Evolutionary conservation across 2,888 invertebrate genomes (phyloP).

Genomic region (Volucella bombylans): DNA sequence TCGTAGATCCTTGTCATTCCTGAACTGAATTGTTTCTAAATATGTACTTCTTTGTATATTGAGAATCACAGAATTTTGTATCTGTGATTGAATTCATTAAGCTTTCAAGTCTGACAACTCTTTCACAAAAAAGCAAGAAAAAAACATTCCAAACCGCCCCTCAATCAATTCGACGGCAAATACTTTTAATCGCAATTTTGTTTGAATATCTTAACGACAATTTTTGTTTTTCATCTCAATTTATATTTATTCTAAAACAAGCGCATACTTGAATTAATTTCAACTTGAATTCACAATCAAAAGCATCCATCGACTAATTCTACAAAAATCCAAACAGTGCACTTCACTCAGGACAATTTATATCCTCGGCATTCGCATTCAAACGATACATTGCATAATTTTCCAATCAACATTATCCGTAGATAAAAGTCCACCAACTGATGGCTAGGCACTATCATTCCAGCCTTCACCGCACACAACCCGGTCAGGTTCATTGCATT

Average conservation of each 20-base stretch:
- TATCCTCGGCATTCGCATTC: constrained; percentile 57
- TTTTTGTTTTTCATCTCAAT: constrained; percentile 32
- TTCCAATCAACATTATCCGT: constrained; percentile 74
- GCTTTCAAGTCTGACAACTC: too few species aligned
- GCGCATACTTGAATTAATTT: constrained; percentile 63
- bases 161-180: too few species aligned
- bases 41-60: too few species aligned
- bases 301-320: constrained; percentile 61
- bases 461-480: constrained; percentile 15
- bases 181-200: background rate
- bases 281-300: constrained; percentile 61
- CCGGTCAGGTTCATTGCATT: constrained; percentile 66
- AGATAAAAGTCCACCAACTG: constrained; percentile 65
- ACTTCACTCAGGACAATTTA: constrained; percentile 59
- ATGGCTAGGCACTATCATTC: constrained; percentile 26
- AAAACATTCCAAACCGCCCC: too few species aligned
- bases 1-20: too few species aligned
- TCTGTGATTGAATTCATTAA: too few species aligned
- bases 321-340: constrained; percentile 42
- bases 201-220: constrained; percentile 1
- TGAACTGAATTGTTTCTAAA: too few species aligned
- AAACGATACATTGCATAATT: constrained; percentile 72
- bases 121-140: too few species aligned
- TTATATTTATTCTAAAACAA: constrained; percentile 40
- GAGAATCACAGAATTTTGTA: too few species aligned